Evolutionary conservation across 2,888 invertebrate genomes (phyloP).

Genomic region (Caenorhabditis zanzibari): DNA sequence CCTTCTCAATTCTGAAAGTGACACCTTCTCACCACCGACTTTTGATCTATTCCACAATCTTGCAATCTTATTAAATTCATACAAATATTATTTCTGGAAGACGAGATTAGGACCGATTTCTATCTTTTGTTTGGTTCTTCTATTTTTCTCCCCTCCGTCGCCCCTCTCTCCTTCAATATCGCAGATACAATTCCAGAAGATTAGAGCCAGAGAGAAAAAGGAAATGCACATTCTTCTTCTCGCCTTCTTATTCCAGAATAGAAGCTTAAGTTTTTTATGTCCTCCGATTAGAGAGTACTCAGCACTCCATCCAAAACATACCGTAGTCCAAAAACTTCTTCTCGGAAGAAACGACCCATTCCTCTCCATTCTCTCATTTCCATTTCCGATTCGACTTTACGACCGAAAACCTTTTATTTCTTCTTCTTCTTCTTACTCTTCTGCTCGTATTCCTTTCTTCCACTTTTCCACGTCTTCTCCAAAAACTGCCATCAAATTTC

Average conservation of each 20-base stretch:
- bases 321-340: constrained; percentile 21
- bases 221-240: background rate
- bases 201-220: constrained; percentile 30
- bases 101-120: constrained; percentile 46
- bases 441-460: constrained; percentile 8
- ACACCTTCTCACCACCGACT: constrained; percentile 15
- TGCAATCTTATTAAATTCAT: no score
- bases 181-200: constrained; percentile 63
- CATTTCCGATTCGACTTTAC: constrained; percentile 58
- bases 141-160: constrained; percentile 15
- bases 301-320: constrained; percentile 14
- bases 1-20: background rate
- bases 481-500: constrained; percentile 22
- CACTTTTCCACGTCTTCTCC: constrained; percentile 25
- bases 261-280: constrained; percentile 54
- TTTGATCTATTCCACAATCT: constrained; percentile 7
- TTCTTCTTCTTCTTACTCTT: constrained; percentile 14
- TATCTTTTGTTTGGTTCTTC: constrained; percentile 57
- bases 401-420: constrained; percentile 43
- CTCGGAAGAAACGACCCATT: constrained; percentile 5
- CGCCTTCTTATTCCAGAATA: constrained; percentile 18
- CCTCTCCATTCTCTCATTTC: constrained; percentile 41
- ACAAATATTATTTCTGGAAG: constrained; percentile 20
- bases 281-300: constrained; percentile 27
- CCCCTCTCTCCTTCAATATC: constrained; percentile 13